Evolutionary conservation across 2,888 invertebrate species (phyloP), one percentile per base, ranked within the genome.

Genomic region (Macrophya annulata): DNA sequence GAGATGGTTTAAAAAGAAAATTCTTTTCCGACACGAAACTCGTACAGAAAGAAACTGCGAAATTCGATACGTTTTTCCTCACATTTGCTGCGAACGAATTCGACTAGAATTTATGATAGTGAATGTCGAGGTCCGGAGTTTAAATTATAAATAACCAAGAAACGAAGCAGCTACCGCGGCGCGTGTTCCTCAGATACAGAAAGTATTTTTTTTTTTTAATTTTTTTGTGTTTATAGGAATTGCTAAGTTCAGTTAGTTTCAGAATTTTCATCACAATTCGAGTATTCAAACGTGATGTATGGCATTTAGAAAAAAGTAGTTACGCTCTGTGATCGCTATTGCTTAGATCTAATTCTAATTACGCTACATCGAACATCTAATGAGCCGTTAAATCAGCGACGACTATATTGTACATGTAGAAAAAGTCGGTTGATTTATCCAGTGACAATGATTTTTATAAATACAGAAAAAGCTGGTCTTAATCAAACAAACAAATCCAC

Each of bases 311-410:
- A 68, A 37, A 55, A 68, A 37, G 12, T 81, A 51, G 62, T 81
- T 43, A 81, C 62, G 59, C 43, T 81, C 62, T 25, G 25, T 15
- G 79, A 81, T n/a, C 37, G 37, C 17, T 17, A 4, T 15, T 51
- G n/a, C 51, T 31, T n/a, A 25, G 43, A 81, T 81, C 12, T 45
- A 77, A 81, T 62, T 81, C n/a, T 43, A 81, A 62, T 62, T 43
- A 62, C 62, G 81, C 15, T 81, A 59, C 59, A 81, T 81, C 62
- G 37, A 62, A 62, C 81, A 17, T 40, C 43, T 81, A 81, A 81
- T 25, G 81, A 62, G 43, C 43, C 81, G 43, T 81, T 62, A 43
- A 81, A 81, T 77, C n/a, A 31, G 37, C 21, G n/a, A 51, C 37
- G 31, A 77, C 55, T 37, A 55, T 77, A 17, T 15, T 40, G 10